Evolutionary conservation across 2,113 vertebrate genomes (phyloP).

Genomic region (Ophthalmolycus amberensis): DNA sequence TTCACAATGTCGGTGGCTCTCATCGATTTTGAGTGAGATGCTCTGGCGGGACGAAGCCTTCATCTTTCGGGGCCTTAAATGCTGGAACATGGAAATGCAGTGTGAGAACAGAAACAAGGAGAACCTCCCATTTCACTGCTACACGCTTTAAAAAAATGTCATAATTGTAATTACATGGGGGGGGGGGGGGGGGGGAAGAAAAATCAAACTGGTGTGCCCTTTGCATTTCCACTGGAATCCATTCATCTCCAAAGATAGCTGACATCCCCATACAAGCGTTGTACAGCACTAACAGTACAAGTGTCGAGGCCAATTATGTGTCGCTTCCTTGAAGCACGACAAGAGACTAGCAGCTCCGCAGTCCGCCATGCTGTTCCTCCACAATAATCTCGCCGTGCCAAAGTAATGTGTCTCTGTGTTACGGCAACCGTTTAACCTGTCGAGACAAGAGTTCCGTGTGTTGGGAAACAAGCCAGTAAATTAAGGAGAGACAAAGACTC

Average conservation of each 20-base stretch:
- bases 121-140: conserved; percentile 2
- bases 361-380: conserved; percentile 45
- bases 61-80: conserved; percentile 53
- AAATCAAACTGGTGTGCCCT: conserved; percentile 31
- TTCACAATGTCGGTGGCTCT: conserved; percentile 75
- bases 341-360: conserved; percentile 51
- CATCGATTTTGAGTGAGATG: conserved; percentile 79
- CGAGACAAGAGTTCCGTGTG: conserved; percentile 65
- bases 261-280: conserved; percentile 60
- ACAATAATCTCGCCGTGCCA: conserved; percentile 52
- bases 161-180: conserved; percentile 45
- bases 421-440: conserved; percentile 80
- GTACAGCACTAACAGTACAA: conserved; percentile 60
- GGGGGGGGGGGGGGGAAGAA: background rate
- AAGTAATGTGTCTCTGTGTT: conserved; percentile 64
- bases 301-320: conserved; percentile 68
- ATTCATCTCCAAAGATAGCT: conserved; percentile 60
- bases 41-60: conserved; percentile 60
- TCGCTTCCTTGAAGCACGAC: conserved; percentile 66
- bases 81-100: conserved; percentile 1
- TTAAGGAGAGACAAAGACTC: conserved; percentile 67
- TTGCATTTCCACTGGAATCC: conserved; percentile 59
- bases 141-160: conserved; percentile 44
- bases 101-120: background rate
- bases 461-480: conserved; percentile 77